Evolutionary conservation across 2,797 vertebrate species (phyloP).

Genomic region (Poeciliopsis paucimaculata): DNA sequence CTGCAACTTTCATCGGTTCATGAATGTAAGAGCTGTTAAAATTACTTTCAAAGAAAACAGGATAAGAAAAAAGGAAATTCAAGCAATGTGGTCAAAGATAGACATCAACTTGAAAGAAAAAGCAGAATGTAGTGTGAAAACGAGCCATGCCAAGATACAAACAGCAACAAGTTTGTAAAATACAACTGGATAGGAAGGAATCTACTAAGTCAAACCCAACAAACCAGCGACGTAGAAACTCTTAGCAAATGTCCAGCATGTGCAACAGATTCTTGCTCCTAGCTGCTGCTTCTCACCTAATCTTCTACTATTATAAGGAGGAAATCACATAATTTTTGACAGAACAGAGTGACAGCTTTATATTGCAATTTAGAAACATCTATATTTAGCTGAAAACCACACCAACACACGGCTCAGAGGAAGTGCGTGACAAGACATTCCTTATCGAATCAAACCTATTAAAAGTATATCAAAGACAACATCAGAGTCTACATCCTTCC

Average conservation of each 20-base stretch:
- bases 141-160: not conserved
- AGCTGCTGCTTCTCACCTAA: not conserved
- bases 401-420: not conserved
- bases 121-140: not conserved
- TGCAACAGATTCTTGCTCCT: not conserved
- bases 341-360: not conserved
- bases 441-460: not conserved
- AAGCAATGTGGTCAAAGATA: not conserved
- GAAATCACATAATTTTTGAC: too few species aligned
- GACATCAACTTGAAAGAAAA: not conserved
- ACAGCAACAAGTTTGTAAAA: not conserved
- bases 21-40: not conserved
- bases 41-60: not conserved
- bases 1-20: not conserved
- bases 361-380: not conserved
- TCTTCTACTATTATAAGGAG: too few species aligned
- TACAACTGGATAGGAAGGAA: not conserved
- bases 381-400: not conserved
- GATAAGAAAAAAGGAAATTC: not conserved
- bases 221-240: not conserved
- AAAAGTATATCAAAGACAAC: conserved; percentile 4
- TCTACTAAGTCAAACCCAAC: not conserved
- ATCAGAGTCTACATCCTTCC: conserved; percentile 25
- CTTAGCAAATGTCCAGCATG: not conserved
- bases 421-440: not conserved